A percentile compares a stretch with the other conserved stretches of the same genome.
Conservation (phyloP, 2,797 vertebrate species). For the Dryobates pubescens region DNA sequence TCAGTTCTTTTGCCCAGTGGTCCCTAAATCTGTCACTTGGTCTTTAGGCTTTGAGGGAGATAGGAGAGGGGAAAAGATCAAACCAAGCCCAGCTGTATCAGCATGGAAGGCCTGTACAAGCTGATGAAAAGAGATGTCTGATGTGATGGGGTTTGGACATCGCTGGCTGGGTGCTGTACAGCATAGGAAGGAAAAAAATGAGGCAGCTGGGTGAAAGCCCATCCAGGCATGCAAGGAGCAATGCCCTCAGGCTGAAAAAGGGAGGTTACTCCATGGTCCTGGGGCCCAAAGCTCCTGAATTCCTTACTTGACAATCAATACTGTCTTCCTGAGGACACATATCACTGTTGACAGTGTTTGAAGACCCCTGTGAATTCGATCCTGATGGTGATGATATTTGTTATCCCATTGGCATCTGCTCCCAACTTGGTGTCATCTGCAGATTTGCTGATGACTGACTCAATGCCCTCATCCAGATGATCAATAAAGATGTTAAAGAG, state of each 20-base stretch:
- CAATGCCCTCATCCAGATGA: too few relatives aligned
- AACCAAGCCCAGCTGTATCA: slow-evolving; percentile 29
- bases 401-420: not conserved
- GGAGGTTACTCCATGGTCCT: not conserved
- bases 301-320: slow-evolving; percentile 49
- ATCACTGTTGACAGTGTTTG: not conserved
- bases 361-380: not conserved
- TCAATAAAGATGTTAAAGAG: too few relatives aligned
- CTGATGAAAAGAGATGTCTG: slow-evolving; percentile 55
- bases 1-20: slow-evolving; percentile 35
- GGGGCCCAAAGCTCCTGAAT: not conserved
- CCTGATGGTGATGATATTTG: not conserved
- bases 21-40: slow-evolving; percentile 48
- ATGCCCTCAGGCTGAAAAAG: not conserved
- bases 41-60: not conserved
- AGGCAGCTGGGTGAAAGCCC: slow-evolving; percentile 10
- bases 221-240: not conserved
- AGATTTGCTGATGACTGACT: too few relatives aligned
- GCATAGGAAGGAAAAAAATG: slow-evolving; percentile 32
- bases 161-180: slow-evolving; percentile 25
- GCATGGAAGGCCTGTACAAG: slow-evolving; percentile 50
- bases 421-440: too few relatives aligned
- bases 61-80: not conserved
- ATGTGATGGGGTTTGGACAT: slow-evolving; percentile 61
- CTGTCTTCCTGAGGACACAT: not conserved